Conservation (phyloP, 2,888 invertebrate genomes). For the Automeris io region DNA sequence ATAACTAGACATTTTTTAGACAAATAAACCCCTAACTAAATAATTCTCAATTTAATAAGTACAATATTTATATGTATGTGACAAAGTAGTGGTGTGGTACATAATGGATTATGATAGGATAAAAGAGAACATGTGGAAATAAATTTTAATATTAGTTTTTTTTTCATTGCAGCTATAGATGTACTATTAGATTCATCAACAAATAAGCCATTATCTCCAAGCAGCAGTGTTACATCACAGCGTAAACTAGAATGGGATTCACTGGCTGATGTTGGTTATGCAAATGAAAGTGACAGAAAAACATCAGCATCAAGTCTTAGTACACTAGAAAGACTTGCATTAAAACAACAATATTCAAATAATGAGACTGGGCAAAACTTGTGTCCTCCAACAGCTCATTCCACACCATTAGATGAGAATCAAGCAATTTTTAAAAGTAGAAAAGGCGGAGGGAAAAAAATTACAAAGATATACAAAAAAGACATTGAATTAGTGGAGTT, state of each 20-base stretch:
- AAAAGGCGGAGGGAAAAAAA: conserved; percentile 45
- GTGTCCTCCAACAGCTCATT: conserved; percentile 72
- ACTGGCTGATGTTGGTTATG: conserved; percentile 90
- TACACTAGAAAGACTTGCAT: conserved; percentile 79
- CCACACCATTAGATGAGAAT: conserved; percentile 63
- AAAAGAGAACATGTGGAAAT: too few species aligned
- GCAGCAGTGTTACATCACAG: conserved; percentile 84
- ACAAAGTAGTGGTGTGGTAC: too few species aligned
- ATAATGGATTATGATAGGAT: too few species aligned
- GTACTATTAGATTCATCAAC: conserved; percentile 50
- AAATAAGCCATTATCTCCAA: conserved; percentile 79
- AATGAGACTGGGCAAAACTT: conserved; percentile 51
- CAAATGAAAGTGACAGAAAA: conserved; percentile 74
- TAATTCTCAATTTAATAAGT: too few species aligned
- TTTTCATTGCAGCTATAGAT: conserved; percentile 52
- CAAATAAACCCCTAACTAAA: too few species aligned
- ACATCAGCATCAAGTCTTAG: conserved; percentile 70
- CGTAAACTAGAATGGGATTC: conserved; percentile 92
- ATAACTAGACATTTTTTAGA: too few species aligned
- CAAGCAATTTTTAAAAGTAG: conserved; percentile 41
- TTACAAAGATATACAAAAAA: conserved; percentile 54
- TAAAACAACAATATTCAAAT: conserved; percentile 67
- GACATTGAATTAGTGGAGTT: conserved; percentile 57
- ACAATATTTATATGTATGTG: too few species aligned
- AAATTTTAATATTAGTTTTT: conserved; percentile 3